phyloP scores from a whole-genome alignment of 2,113 vertebrate genomes.

The Pseudopipra pipra region DNA sequence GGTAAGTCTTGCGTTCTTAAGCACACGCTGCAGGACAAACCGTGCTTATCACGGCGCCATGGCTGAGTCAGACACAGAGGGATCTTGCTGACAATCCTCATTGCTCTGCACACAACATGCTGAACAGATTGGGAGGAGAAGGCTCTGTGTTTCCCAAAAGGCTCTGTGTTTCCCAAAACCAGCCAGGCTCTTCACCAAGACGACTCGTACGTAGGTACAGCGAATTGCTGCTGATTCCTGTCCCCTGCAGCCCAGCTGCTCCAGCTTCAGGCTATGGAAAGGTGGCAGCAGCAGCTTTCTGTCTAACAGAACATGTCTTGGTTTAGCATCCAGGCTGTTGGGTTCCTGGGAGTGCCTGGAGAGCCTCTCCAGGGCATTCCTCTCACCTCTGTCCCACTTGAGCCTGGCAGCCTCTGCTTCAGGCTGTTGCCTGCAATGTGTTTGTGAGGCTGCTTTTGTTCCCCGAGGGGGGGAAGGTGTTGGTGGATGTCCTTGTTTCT shows the following conservation, averaged over 20 bases:
- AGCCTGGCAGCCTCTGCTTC: background rate
- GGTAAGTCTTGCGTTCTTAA: constrained; percentile 1
- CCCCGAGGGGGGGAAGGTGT: background rate
- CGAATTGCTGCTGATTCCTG: background rate
- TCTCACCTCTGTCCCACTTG: background rate
- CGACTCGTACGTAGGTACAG: background rate
- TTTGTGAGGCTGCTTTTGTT: background rate
- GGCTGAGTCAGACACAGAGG: constrained; percentile 36
- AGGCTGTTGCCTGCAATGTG: background rate
- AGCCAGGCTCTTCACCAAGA: background rate
- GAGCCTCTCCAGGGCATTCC: background rate
- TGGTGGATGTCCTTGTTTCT: background rate
- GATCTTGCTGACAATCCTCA: background rate
- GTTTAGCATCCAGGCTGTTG: background rate
- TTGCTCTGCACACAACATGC: background rate
- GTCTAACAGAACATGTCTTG: background rate
- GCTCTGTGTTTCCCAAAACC: background rate
- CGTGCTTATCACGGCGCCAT: background rate
- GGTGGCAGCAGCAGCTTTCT: background rate
- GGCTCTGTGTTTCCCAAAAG: background rate
- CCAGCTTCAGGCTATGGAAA: background rate
- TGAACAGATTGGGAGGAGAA: background rate
- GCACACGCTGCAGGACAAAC: background rate
- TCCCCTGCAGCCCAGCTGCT: background rate
- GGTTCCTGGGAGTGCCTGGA: background rate